Percentiles rank a stretch among this genome's conserved stretches.
These are phyloP conservation scores for Pheosia gnoma DNA, from an alignment of 2,888 invertebrate species.

Conservation along the genomic window DNA sequence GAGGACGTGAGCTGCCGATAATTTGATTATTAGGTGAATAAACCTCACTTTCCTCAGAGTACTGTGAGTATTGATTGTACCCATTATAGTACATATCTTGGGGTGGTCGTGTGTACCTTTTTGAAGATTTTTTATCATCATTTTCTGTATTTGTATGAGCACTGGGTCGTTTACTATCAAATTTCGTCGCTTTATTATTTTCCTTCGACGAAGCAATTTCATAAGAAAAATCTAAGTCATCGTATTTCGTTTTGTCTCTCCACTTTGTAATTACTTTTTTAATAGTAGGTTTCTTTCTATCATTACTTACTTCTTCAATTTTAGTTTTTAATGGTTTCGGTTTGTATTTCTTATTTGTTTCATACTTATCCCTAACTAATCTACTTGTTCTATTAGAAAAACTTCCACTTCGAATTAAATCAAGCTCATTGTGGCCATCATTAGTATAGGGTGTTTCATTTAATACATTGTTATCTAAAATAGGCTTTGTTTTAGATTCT, in stretches of 20 bases:
- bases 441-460: neutral
- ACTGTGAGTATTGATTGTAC: conserved; percentile 52
- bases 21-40: conserved; percentile 42
- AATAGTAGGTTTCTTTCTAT: conserved; percentile 61
- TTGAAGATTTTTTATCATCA: conserved; percentile 45
- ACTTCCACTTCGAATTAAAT: neutral
- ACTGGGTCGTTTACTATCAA: conserved; percentile 35
- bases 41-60: conserved; percentile 57
- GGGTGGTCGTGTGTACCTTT: conserved; percentile 34
- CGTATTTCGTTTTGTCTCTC: conserved; percentile 76
- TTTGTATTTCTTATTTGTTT: conserved; percentile 38
- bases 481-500: conserved; percentile 5
- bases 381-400: conserved; percentile 37
- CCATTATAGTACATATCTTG: conserved; percentile 41
- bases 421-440: neutral
- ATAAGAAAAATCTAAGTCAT: conserved; percentile 71
- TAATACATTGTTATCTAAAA: neutral
- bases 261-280: conserved; percentile 81
- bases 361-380: conserved; percentile 32
- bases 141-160: conserved; percentile 42
- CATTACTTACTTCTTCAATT: conserved; percentile 15
- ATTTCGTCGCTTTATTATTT: conserved; percentile 36
- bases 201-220: conserved; percentile 56
- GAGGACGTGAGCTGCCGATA: conserved; percentile 38
- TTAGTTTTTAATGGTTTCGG: conserved; percentile 27